Evolutionary conservation across 2,888 invertebrate genomes (phyloP), one percentile per base, ranked within the genome.

Genomic region (Macaria notata): DNA sequence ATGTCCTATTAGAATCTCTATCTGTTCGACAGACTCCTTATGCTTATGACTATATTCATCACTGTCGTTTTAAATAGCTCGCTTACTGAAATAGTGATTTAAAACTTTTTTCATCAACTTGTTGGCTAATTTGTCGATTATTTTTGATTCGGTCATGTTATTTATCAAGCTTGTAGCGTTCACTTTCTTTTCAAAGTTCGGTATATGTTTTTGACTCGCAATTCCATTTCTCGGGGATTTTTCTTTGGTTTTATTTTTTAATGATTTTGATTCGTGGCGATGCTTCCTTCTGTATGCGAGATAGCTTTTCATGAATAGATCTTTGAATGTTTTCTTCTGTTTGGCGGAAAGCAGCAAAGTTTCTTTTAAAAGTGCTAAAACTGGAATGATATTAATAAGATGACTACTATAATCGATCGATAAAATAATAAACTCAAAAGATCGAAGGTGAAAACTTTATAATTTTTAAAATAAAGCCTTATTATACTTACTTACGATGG

Each of bases 81-180:
- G 33, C 33, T 36, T 36, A 7, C 5, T 44, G 44, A 19, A 19
- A 19, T 44, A 44, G n/a, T 9, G 31, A 3, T 42, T 42, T 4
- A 52, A 3, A 3, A 52, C 36, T 51, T 52, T 57, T 19, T 33
- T 39, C 45, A 51, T n/a, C 31, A 57, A 7, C 30, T 9, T 45
- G 8, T 52, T 48, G 8, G 52, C 33, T 33, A 57, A 45, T 39
- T 46, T 4, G 8, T 54, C 53, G 4, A 58, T 49, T 29, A 54
- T 29, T 29, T 46, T 46, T 19, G 58, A 54, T 0, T 58, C 49
- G 4, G 53, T n/a, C 5, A 58, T 31, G n/a, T 49, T 58, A 8
- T 49, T 31, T n/a, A 58, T 42, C n/a, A 58, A 46, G 8, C 9
- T 31, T 4, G 46, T 19, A 29, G 49, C 31, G 7, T 58, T 46